Percentiles rank a stretch among this genome's conserved stretches.
Conservation (phyloP, 2,113 vertebrate genomes). For the Barbus barbus region DNA sequence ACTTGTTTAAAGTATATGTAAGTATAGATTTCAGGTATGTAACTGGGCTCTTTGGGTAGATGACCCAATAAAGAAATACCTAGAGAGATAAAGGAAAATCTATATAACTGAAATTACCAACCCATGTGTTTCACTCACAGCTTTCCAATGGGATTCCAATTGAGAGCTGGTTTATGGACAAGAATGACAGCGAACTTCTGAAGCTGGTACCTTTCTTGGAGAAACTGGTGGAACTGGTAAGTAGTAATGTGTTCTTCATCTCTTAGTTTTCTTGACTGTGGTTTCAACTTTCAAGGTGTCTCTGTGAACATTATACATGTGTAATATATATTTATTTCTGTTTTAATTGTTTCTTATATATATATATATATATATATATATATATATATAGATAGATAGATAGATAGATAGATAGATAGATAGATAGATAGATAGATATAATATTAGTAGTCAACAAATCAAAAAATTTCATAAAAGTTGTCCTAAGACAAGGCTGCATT, state of each 20-base stretch:
- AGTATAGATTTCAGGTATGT: neutral
- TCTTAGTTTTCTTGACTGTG: neutral
- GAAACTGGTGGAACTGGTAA: conserved; percentile 97
- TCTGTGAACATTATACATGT: neutral
- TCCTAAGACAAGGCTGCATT: too few species aligned
- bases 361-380: too few species aligned
- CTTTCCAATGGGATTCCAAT: conserved; percentile 99
- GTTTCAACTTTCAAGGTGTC: too few species aligned
- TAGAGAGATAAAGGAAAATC: neutral
- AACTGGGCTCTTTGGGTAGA: neutral
- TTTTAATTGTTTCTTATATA: too few species aligned
- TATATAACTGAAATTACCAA: neutral
- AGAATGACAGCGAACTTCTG: conserved; percentile 96
- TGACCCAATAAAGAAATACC: neutral
- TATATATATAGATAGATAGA: too few species aligned
- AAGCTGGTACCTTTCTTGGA: conserved; percentile 98
- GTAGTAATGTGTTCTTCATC: conserved; percentile 37
- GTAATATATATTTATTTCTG: too few species aligned
- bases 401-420: too few species aligned
- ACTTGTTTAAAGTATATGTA: neutral
- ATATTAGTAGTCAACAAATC: too few species aligned
- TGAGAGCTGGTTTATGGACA: conserved; percentile 99
- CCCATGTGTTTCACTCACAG: conserved; percentile 63
- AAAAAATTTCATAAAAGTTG: too few species aligned
- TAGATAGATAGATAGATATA: too few species aligned